These are phyloP conservation scores for Pavo muticus DNA, from an alignment of 2,113 vertebrate species.

Conservation along the genomic window DNA sequence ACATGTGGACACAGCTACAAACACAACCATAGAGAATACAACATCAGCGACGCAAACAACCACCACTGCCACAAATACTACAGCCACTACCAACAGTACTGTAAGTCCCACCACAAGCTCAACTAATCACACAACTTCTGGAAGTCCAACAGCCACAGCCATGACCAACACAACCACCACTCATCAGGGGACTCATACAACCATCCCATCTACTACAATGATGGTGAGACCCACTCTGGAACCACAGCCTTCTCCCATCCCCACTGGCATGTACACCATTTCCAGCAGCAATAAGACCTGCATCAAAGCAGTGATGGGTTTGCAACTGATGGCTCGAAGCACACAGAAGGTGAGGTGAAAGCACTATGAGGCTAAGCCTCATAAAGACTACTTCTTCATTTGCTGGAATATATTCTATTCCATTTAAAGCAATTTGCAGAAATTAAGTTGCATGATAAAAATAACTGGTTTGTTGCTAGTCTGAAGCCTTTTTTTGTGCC, in stretches of 20 bases:
- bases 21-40: not conserved
- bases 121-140: not conserved
- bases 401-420: not conserved
- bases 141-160: not conserved
- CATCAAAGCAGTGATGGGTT: slow-evolving; percentile 82
- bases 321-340: slow-evolving; percentile 74
- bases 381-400: not conserved
- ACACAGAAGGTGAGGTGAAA: slow-evolving; percentile 66
- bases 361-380: not conserved
- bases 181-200: not conserved
- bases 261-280: slow-evolving; percentile 78
- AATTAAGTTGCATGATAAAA: not conserved
- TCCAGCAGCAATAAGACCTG: slow-evolving; percentile 73
- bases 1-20: not conserved
- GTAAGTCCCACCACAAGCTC: not conserved
- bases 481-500: not conserved
- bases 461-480: not conserved
- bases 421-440: not conserved
- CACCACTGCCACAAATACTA: not conserved
- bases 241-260: slow-evolving; percentile 33
- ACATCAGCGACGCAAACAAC: rapidly evolving
- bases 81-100: not conserved
- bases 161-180: not conserved
- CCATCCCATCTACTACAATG: not conserved
- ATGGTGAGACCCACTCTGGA: not conserved